Base-by-base conservation (phyloP, 2,797 vertebrate genomes). In the Arctocebus calabarensis region DNA sequence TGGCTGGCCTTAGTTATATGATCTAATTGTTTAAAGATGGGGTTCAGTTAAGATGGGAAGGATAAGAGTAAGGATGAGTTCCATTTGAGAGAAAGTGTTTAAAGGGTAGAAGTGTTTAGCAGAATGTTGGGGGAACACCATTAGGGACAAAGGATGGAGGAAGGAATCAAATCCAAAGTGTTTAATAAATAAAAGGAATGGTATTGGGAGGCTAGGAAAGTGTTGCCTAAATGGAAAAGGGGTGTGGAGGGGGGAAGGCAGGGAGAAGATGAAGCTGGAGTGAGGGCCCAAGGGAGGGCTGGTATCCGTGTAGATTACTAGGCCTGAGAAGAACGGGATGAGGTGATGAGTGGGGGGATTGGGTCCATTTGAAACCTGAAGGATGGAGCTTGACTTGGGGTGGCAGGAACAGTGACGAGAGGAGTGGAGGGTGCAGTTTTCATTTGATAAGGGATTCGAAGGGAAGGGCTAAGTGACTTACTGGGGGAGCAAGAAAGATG, bases 151-250 rank as follows among this genome's bases (percentile, higher is more conserved):
- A 88, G 87, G 87, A 34, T 32, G 12, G 48, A n/a, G 59, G 40
- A 43, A 59, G 52, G 27, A 87, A 62, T 81, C 78, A 75, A 86
- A 29, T 57, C 64, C 88, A 16, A 43, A 85, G 32, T 73, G 78
- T 91, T 75, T 52, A 78, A 87, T 13, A 87, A 84, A 92, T 52
- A 84, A 88, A 92, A 89, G 55, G 34, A 61, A 78, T 34, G 61
- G 22, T 57, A 29, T 3, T 52, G 73, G 73, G 57, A 91, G 57
- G 64, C n/a, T 40, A 77, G 66, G 62, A 73, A 90, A 82, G 64
- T 1, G 27, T 40, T 90, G 85, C 70, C 94, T 83, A 66, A 55
- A 8, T 32, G 62, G 64, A 57, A n/a, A 74, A 64, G 48, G 61
- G 75, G 45, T 34, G 34, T 23, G 7, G 27, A 81, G 27, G 16